Evolutionary conservation across 2,797 vertebrate genomes (phyloP).

Genomic region (Philypnodon macrostomus): DNA sequence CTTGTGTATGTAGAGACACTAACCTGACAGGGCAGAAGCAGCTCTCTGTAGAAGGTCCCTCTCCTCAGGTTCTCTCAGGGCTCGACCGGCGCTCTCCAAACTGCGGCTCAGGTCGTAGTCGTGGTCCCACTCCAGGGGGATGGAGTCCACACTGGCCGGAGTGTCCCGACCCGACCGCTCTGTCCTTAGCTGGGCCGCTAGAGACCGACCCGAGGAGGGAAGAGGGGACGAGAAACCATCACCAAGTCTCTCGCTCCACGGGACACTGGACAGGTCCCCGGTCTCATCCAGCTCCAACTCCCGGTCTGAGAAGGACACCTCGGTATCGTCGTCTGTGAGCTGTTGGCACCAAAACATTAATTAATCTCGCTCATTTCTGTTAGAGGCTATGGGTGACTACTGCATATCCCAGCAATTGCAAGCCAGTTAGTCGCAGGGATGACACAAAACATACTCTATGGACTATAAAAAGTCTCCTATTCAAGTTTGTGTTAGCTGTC

Average conservation of each 20-base stretch:
- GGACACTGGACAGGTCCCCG: conserved; percentile 83
- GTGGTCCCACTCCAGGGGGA: conserved; percentile 98
- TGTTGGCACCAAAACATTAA: no score
- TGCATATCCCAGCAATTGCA: no score
- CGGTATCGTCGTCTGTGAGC: conserved; percentile 91
- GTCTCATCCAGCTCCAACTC: conserved; percentile 91
- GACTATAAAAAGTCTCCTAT: no score
- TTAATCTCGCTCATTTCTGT: no score
- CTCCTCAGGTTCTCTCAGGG: conserved; percentile 75
- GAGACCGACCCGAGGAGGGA: conserved; percentile 88
- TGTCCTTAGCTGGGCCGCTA: conserved; percentile 84
- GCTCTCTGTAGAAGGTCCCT: conserved; percentile 84
- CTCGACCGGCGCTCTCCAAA: conserved; percentile 82
- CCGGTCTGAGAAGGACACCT: conserved; percentile 85
- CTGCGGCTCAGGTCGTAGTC: conserved; percentile 92
- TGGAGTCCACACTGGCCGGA: conserved; percentile 94
- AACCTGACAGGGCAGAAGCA: conserved; percentile 84
- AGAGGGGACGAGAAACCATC: conserved; percentile 85
- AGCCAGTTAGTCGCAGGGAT: no score
- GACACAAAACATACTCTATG: no score
- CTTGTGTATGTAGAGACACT: no score
- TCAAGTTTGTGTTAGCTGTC: no score
- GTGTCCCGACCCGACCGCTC: conserved; percentile 92
- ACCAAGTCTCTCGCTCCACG: conserved; percentile 81
- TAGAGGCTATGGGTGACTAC: no score